Base-by-base conservation (phyloP, 2,888 invertebrate species). In the Athalia cordata region DNA sequence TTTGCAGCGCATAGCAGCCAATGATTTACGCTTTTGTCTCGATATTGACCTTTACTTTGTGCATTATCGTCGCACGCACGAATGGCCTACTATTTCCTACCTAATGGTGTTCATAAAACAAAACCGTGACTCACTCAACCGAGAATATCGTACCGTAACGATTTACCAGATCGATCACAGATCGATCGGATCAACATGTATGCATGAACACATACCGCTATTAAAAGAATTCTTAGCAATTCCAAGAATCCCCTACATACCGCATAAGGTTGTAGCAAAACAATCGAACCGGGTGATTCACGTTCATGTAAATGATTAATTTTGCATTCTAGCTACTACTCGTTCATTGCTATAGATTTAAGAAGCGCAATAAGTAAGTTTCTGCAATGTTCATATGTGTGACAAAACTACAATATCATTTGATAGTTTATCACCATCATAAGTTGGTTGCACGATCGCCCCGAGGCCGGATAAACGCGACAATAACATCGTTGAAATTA, bases 401-500 rank as follows among this genome's bases (percentile, higher is more conserved):
- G 29, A 29, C 2, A n/a, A 55, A 55, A 55, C 52, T 11, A 55
- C 9, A 7, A 7, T 7, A 55, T n/a, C 11, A 55, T 9, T n/a
- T 59, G 47, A 52, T 47, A 1, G 47, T 57, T 72, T 59, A 47
- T 9, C n/a, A 57, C 15, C 57, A 72, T 72, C 47, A 57, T 45
- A 47, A 43, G 47, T 13, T 43, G 47, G 29, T 29, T 29, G 7
- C 57, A 72, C 13, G 45, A 7, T 62, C 13, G 15, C 11, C 13
- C 29, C 13, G 9, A 8, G 47, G 47, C 57, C 47, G 72, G 47
- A 59, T 45, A 72, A 45, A 72, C 59, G 5, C 59, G 9, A 13
- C 72, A 72, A 72, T 72, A 72, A 72, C 57, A 72, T 57, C 13
- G 59, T 72, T 57, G 72, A 45, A 59, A 72, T n/a, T 72, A 47